A percentile compares a stretch with the other conserved stretches of the same genome.
phyloP scores from a whole-genome alignment of 1,140 invertebrate species.

The Harlomillsia oculata region DNA sequence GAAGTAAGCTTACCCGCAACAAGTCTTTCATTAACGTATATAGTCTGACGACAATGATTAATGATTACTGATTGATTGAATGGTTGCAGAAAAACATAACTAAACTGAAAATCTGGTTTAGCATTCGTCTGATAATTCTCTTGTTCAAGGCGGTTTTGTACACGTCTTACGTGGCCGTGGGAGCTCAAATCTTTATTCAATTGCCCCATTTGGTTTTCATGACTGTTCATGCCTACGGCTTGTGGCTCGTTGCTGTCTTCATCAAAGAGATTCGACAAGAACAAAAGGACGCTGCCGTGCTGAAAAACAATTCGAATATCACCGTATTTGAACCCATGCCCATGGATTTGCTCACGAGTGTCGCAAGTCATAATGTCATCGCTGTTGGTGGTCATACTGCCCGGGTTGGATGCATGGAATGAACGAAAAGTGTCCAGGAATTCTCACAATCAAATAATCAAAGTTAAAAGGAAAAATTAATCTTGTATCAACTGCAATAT shows the following conservation, averaged over 20 bases:
- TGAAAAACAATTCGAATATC: neutral
- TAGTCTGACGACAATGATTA: neutral
- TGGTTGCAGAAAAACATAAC: constrained; percentile 9
- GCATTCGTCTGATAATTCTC: constrained; percentile 1
- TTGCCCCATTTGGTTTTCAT: constrained; percentile 12
- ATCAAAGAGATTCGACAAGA: constrained; percentile 1
- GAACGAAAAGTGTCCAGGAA: no score
- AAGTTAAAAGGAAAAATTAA: no score
- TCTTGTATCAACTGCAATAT: no score
- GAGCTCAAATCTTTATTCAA: constrained; percentile 9
- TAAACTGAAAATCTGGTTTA: constrained; percentile 12
- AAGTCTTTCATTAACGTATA: no score
- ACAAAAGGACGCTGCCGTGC: neutral
- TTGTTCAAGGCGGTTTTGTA: constrained; percentile 6
- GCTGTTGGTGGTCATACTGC: no score
- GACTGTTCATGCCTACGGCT: constrained; percentile 2
- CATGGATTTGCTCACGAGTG: neutral
- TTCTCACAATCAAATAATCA: no score
- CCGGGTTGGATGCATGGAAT: no score
- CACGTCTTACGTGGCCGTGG: neutral
- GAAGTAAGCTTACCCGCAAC: no score
- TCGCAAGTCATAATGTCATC: no score
- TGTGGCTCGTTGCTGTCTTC: constrained; percentile 6
- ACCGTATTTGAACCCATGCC: constrained; percentile 6
- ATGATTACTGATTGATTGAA: neutral